phyloP scores from a whole-genome alignment of 2,797 vertebrate species.

The Microcaecilia unicolor region DNA sequence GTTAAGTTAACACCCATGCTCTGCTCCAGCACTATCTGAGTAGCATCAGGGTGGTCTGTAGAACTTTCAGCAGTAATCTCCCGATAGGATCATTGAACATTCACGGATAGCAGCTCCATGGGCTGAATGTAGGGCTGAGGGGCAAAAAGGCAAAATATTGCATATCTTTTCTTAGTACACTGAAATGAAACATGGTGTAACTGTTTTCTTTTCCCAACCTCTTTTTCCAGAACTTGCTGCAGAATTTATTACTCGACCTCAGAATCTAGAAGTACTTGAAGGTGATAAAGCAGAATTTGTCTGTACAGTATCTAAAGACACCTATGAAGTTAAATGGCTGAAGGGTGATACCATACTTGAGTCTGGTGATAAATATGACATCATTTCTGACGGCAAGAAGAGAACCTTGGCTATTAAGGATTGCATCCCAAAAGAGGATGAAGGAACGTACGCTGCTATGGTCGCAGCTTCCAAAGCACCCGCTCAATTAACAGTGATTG shows the following conservation, averaged over 20 bases:
- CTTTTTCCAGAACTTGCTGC: slow-evolving; percentile 82
- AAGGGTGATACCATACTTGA: slow-evolving; percentile 64
- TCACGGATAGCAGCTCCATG: too few species aligned
- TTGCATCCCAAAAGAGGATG: slow-evolving; percentile 62
- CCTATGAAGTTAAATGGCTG: slow-evolving; percentile 78
- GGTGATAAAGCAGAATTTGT: slow-evolving; percentile 86
- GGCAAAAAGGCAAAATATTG: neutral
- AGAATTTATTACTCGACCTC: slow-evolving; percentile 85
- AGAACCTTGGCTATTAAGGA: slow-evolving; percentile 72
- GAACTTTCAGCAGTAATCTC: too few species aligned
- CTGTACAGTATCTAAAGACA: slow-evolving; percentile 89
- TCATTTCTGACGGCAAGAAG: slow-evolving; percentile 81
- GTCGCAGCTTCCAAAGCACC: slow-evolving; percentile 78
- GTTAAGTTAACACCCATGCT: too few species aligned
- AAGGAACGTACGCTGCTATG: slow-evolving; percentile 70
- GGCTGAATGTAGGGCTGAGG: too few species aligned
- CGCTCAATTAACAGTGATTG: slow-evolving; percentile 76
- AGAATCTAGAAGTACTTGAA: slow-evolving; percentile 80
- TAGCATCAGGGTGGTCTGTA: too few species aligned
- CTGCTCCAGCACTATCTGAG: too few species aligned
- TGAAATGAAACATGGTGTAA: neutral
- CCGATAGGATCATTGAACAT: too few species aligned
- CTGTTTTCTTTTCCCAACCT: neutral
- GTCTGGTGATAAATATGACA: slow-evolving; percentile 76
- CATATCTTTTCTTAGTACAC: neutral